phyloP scores from a whole-genome alignment of 1,140 invertebrate species.

The Ips nitidus region DNA sequence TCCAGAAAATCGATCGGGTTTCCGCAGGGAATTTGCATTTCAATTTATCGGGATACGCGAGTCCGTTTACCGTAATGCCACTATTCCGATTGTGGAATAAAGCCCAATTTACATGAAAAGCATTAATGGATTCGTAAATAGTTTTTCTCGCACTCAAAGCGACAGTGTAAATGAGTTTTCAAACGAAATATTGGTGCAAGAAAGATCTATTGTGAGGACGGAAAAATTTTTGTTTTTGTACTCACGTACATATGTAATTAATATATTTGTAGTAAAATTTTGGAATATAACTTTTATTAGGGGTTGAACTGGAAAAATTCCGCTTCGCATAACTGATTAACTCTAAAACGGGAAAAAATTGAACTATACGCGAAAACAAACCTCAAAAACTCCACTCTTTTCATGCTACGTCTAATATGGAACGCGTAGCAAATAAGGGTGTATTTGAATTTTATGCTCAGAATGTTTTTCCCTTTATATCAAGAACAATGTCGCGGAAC shows the following conservation, averaged over 20 bases:
- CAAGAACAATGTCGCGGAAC: constrained; percentile 20
- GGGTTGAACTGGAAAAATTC: no score
- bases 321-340: no score
- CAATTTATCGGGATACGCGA: constrained; percentile 7
- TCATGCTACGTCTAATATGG: constrained; percentile 7
- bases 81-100: constrained; percentile 18
- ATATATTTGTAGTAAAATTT: no score
- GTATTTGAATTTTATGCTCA: constrained; percentile 11
- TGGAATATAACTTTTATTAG: no score
- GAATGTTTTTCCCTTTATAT: constrained; percentile 16
- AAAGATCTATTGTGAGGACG: no score
- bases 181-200: no score
- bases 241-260: no score
- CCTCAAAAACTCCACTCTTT: neutral
- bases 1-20: constrained; percentile 15
- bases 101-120: constrained; percentile 13
- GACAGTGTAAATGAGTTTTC: constrained; percentile 15
- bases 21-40: constrained; percentile 18
- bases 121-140: constrained; percentile 19
- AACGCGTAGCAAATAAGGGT: constrained; percentile 12
- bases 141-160: constrained; percentile 3
- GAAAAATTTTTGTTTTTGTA: no score
- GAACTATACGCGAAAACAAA: neutral
- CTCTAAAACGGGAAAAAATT: no score
- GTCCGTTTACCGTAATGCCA: constrained; percentile 14